phyloP scores from a whole-genome alignment of 2,888 invertebrate genomes.

The Biston betularia region DNA sequence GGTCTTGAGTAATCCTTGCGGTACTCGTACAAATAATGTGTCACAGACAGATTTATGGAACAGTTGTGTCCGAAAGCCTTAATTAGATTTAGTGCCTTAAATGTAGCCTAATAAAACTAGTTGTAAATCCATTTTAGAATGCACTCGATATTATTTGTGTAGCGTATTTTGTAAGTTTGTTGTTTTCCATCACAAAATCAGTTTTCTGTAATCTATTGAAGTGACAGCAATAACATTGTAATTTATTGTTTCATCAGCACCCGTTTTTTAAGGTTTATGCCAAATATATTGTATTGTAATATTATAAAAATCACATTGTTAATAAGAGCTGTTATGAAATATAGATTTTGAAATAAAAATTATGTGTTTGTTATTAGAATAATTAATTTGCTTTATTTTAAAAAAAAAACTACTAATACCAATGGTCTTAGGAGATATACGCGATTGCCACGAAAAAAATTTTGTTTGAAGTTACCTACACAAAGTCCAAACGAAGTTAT shows the following conservation, averaged over 20 bases:
- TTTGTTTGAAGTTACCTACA: no score
- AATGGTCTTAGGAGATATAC: no score
- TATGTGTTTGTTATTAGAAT: not conserved
- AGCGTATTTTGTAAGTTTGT: slow-evolving; percentile 42
- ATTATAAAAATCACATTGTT: slow-evolving; percentile 82
- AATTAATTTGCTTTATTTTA: not conserved
- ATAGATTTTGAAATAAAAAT: slow-evolving; percentile 74
- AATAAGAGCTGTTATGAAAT: slow-evolving; percentile 80
- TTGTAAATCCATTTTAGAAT: slow-evolving; percentile 37
- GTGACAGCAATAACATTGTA: slow-evolving; percentile 48
- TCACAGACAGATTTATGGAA: not conserved
- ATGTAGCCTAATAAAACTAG: slow-evolving; percentile 47
- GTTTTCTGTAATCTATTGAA: slow-evolving; percentile 8
- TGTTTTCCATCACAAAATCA: slow-evolving; percentile 66
- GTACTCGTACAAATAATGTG: no score
- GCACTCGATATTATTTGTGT: slow-evolving; percentile 40
- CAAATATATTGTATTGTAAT: slow-evolving; percentile 82
- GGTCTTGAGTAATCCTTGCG: no score
- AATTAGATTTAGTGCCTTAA: slow-evolving; percentile 74
- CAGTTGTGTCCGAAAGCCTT: slow-evolving; percentile 54
- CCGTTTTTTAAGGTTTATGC: slow-evolving; percentile 79
- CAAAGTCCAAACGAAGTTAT: no score
- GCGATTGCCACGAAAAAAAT: no score
- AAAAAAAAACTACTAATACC: not conserved
- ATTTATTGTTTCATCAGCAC: slow-evolving; percentile 68